Conservation (phyloP, 1,140 invertebrate genomes). For the Zaprionus ghesquierei region DNA sequence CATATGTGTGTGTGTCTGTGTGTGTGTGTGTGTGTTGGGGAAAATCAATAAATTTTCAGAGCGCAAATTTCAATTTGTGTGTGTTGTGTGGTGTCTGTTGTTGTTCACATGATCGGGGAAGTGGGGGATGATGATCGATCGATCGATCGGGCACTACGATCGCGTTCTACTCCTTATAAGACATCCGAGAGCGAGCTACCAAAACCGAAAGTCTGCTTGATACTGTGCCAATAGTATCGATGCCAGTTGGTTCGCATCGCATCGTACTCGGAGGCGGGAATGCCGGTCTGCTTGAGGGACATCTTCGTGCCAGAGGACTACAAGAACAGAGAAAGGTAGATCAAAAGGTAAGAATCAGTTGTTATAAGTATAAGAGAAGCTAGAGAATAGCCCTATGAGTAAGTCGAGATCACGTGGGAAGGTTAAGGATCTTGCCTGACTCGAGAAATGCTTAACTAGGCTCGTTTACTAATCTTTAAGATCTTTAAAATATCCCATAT, state of each 20-base stretch:
- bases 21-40: neutral
- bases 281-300: conserved; percentile 89
- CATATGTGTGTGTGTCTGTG: neutral
- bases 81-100: too few relatives aligned
- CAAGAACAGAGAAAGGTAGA: conserved; percentile 32
- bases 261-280: conserved; percentile 91
- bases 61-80: neutral
- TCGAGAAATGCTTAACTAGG: too few relatives aligned
- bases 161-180: conserved; percentile 57
- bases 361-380: neutral
- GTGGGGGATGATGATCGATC: too few relatives aligned
- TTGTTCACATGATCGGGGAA: conserved; percentile 7
- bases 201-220: conserved; percentile 96
- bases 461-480: too few relatives aligned
- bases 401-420: neutral
- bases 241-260: conserved; percentile 94
- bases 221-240: conserved; percentile 95
- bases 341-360: neutral
- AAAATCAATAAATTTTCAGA: conserved; percentile 50
- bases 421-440: too few relatives aligned
- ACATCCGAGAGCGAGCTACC: conserved; percentile 86
- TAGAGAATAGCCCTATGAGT: too few relatives aligned
- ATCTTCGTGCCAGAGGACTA: conserved; percentile 92
- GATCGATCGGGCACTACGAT: neutral
- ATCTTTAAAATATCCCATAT: too few relatives aligned